Conservation (phyloP, 1,140 invertebrate species). For the Meteorus sp. region DNA sequence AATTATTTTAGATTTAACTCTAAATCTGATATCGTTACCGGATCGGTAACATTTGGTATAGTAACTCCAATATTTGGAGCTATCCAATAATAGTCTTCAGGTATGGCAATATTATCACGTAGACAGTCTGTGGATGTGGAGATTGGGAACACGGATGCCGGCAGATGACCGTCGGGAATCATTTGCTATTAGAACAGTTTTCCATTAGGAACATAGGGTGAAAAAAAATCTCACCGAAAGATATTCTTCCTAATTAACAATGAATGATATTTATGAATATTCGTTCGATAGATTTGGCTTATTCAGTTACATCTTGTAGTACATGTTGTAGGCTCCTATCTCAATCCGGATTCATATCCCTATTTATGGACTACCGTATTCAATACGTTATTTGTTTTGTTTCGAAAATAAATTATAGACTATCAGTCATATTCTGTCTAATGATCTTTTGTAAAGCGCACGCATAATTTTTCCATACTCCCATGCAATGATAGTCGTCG, state of each 20-base stretch:
- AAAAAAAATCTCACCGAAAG: slow-evolving; percentile 6
- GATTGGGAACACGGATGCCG: slow-evolving; percentile 43
- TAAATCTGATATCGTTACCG: slow-evolving; percentile 25
- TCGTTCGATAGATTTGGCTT: slow-evolving; percentile 34
- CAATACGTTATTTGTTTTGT: too few relatives aligned
- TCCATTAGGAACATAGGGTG: too few relatives aligned
- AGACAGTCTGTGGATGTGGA: slow-evolving; percentile 27
- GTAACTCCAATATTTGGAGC: slow-evolving; percentile 21
- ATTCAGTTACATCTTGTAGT: too few relatives aligned
- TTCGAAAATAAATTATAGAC: too few relatives aligned
- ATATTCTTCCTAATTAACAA: slow-evolving; percentile 24
- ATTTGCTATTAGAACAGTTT: too few relatives aligned
- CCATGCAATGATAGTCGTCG: too few relatives aligned
- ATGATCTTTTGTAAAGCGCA: too few relatives aligned
- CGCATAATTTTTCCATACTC: too few relatives aligned
- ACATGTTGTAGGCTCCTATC: too few relatives aligned
- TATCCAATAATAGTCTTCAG: slow-evolving; percentile 40
- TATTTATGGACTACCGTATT: too few relatives aligned
- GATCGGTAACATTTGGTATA: slow-evolving; percentile 17
- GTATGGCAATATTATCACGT: slow-evolving; percentile 15
- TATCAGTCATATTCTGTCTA: too few relatives aligned
- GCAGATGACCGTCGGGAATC: slow-evolving; percentile 40
- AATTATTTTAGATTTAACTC: neutral
- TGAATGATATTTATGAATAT: slow-evolving; percentile 35
- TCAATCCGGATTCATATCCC: too few relatives aligned